Evolutionary conservation across 2,888 invertebrate genomes (phyloP).

Genomic region (Chrysolina oricalcia): DNA sequence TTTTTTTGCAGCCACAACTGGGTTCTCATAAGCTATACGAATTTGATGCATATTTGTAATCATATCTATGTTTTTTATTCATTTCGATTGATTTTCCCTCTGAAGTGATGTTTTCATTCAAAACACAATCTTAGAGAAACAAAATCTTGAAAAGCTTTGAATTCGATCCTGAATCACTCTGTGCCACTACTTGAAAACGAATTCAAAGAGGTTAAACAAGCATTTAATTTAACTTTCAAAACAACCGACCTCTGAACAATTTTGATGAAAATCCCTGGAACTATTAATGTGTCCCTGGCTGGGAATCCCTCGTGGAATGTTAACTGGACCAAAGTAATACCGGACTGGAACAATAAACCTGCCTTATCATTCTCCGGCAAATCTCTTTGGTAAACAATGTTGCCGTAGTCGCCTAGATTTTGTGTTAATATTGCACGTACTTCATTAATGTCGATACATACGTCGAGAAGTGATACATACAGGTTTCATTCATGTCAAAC

Average conservation of each 20-base stretch:
- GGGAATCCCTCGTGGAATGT: neutral
- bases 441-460: neutral
- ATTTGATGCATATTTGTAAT: too few relatives aligned
- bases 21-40: too few relatives aligned
- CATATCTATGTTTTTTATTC: too few relatives aligned
- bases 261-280: conserved; percentile 1
- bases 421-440: conserved; percentile 23
- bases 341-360: conserved; percentile 13
- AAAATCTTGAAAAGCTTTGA: too few relatives aligned
- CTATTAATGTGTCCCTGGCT: neutral
- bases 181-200: too few relatives aligned
- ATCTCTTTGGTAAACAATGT: conserved; percentile 23
- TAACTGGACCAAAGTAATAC: conserved; percentile 11
- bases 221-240: neutral
- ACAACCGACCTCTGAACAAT: neutral
- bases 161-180: too few relatives aligned
- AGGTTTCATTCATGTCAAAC: neutral
- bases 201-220: neutral
- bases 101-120: too few relatives aligned
- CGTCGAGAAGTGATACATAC: conserved; percentile 8
- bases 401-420: conserved; percentile 11
- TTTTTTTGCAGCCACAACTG: too few relatives aligned
- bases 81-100: too few relatives aligned
- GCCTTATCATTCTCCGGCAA: conserved; percentile 20
- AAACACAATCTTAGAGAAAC: too few relatives aligned